phyloP scores from a whole-genome alignment of 1,140 invertebrate species.

The Brachionus calyciflorus region DNA sequence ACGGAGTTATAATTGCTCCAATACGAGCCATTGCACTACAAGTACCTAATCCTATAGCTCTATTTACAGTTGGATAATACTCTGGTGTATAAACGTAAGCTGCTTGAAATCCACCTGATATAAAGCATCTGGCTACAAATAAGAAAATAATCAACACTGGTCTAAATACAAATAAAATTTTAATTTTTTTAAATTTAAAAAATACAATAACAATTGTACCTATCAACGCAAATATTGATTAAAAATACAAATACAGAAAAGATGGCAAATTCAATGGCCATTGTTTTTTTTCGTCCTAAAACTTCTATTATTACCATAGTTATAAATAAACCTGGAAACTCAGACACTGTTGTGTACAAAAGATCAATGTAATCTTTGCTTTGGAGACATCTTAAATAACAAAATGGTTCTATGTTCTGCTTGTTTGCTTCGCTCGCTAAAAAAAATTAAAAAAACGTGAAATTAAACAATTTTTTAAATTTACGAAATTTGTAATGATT shows the following conservation, averaged over 20 bases:
- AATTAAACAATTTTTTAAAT: background rate
- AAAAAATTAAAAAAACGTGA: background rate
- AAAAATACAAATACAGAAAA: conserved; percentile 78
- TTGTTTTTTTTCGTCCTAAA: conserved; percentile 84
- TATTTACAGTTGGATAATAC: conserved; percentile 80
- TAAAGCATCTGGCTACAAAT: conserved; percentile 73
- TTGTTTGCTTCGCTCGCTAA: conserved; percentile 46
- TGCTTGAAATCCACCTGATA: conserved; percentile 87
- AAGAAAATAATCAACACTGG: conserved; percentile 32
- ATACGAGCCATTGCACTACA: conserved; percentile 84
- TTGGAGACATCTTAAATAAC: conserved; percentile 71
- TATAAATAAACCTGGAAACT: conserved; percentile 89
- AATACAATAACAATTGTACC: conserved; percentile 64
- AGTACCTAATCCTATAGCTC: conserved; percentile 80
- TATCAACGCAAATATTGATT: conserved; percentile 72
- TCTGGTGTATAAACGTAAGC: conserved; percentile 93
- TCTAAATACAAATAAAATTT: background rate
- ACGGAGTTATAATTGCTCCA: conserved; percentile 86
- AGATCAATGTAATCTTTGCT: conserved; percentile 86
- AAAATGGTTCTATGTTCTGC: conserved; percentile 59
- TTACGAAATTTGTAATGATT: too few species aligned
- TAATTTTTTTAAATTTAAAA: background rate
- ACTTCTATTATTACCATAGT: conserved; percentile 86
- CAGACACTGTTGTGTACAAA: conserved; percentile 87
- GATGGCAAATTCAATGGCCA: conserved; percentile 85